These are phyloP conservation scores for Rhimphoctona megacephalus DNA, from an alignment of 2,888 invertebrate genomes.

Conservation along the genomic window DNA sequence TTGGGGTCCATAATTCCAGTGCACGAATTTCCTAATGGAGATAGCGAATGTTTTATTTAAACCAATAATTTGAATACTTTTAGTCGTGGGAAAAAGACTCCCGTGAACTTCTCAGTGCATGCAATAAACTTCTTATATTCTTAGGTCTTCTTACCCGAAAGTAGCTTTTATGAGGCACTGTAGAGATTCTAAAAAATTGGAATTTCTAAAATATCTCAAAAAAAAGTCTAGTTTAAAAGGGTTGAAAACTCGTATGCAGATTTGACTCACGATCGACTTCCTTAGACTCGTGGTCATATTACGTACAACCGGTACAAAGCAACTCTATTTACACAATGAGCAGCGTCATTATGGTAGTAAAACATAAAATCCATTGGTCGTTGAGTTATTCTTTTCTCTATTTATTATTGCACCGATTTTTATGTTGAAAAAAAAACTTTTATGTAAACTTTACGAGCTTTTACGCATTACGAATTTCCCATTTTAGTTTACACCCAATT, in stretches of 20 bases:
- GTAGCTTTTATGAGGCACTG: background rate
- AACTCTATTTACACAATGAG: conserved; percentile 76
- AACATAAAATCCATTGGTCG: conserved; percentile 78
- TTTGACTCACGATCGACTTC: conserved; percentile 74
- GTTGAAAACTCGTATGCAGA: conserved; percentile 78
- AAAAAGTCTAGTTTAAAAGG: conserved; percentile 63
- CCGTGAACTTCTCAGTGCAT: conserved; percentile 53
- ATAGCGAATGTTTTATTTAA: conserved; percentile 54
- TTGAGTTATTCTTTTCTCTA: conserved; percentile 78
- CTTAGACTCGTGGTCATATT: conserved; percentile 80
- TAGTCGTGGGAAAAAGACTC: conserved; percentile 57
- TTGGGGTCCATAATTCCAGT: conserved; percentile 35
- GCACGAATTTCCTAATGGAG: conserved; percentile 17
- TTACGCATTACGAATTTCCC: background rate
- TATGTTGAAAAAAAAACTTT: background rate
- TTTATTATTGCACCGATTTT: conserved; percentile 39
- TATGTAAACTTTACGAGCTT: conserved; percentile 2
- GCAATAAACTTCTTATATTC: background rate
- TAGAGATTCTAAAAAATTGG: conserved; percentile 8
- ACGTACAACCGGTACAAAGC: conserved; percentile 73
- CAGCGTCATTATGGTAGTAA: conserved; percentile 80
- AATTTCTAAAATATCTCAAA: background rate
- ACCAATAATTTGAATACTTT: conserved; percentile 51
- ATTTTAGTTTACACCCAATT: background rate
- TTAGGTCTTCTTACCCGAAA: background rate